Evolutionary conservation across 2,888 invertebrate genomes (phyloP).

Genomic region (Lymantria monacha): DNA sequence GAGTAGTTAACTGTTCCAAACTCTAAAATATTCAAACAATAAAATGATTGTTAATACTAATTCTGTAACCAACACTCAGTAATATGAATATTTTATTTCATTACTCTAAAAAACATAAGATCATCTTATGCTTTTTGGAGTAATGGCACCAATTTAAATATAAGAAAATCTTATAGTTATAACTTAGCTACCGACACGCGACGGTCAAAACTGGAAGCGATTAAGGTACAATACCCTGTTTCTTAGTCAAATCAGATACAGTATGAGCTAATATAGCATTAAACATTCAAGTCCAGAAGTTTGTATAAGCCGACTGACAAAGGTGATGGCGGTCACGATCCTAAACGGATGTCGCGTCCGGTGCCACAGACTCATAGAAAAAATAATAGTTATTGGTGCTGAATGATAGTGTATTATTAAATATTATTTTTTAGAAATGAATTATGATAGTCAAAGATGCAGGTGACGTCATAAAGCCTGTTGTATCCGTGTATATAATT

Average conservation of each 20-base stretch:
- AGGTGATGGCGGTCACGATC: constrained; percentile 66
- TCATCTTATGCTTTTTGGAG: too few species aligned
- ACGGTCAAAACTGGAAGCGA: constrained; percentile 3
- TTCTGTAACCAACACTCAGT: too few species aligned
- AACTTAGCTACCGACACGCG: not conserved
- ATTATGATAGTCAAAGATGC: constrained; percentile 2
- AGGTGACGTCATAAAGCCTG: not conserved
- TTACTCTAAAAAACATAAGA: not conserved
- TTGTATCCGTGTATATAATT: not conserved
- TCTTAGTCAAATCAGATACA: constrained; percentile 37
- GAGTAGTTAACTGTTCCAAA: too few species aligned
- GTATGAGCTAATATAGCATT: constrained; percentile 62
- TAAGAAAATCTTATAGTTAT: not conserved
- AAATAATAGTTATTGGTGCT: constrained; percentile 37
- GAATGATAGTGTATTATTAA: constrained; percentile 29
- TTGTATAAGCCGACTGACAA: constrained; percentile 48
- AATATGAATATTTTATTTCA: not conserved
- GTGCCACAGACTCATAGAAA: constrained; percentile 41
- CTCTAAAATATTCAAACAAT: too few species aligned
- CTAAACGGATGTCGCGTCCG: constrained; percentile 72
- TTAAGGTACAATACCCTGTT: constrained; percentile 17
- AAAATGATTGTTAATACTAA: too few species aligned
- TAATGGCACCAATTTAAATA: not conserved
- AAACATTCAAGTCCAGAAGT: constrained; percentile 61
- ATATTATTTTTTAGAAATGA: constrained; percentile 21